phyloP scores from a whole-genome alignment of 2,888 invertebrate genomes.

The Parnassius apollo region DNA sequence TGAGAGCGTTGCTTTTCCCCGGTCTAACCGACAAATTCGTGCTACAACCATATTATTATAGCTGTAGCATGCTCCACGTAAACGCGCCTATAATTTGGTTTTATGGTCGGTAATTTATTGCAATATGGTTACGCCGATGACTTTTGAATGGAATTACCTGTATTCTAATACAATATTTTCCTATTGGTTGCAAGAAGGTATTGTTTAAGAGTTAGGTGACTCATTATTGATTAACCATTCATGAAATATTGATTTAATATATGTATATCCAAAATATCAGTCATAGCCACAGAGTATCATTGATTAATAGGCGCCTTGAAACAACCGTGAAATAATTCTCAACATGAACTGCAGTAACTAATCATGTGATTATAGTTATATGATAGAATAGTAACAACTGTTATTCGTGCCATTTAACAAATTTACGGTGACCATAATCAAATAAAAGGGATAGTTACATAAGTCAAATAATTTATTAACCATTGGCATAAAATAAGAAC shows the following conservation, averaged over 20 bases:
- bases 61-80: too few species aligned
- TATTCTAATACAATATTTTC: conserved; percentile 8
- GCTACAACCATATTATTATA: too few species aligned
- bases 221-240: conserved; percentile 33
- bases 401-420: conserved; percentile 26
- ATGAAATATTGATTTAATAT: conserved; percentile 22
- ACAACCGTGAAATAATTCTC: conserved; percentile 38
- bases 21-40: too few species aligned
- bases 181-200: conserved; percentile 12
- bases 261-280: conserved; percentile 31
- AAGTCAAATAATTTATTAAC: conserved; percentile 10
- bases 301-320: conserved; percentile 40
- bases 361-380: conserved; percentile 33
- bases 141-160: not conserved
- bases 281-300: conserved; percentile 34
- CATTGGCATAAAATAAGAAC: not conserved
- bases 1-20: too few species aligned
- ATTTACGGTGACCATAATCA: conserved; percentile 28
- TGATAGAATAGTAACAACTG: conserved; percentile 26
- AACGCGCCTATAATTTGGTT: too few species aligned
- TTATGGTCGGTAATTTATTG: too few species aligned
- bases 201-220: conserved; percentile 30
- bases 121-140: too few species aligned
- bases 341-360: conserved; percentile 37
- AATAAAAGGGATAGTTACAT: not conserved